These are phyloP conservation scores for Papilio polyxenes DNA, from an alignment of 1,140 invertebrate genomes.

Conservation along the genomic window DNA sequence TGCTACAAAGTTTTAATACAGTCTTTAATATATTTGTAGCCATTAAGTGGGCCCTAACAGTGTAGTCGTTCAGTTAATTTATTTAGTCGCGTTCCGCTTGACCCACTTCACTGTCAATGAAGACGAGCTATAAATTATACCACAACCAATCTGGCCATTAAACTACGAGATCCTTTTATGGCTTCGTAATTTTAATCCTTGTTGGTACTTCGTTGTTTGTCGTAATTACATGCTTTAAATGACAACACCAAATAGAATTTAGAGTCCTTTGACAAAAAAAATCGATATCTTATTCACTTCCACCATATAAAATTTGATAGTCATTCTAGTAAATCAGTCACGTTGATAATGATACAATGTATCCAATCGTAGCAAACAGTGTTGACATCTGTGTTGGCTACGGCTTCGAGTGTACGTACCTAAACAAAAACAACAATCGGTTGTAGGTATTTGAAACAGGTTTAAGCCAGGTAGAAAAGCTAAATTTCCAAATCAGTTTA, in stretches of 20 bases:
- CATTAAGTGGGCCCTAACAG: constrained; percentile 44
- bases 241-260: background rate
- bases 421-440: too few species aligned
- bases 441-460: too few species aligned
- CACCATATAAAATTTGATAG: too few species aligned
- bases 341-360: too few species aligned
- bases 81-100: constrained; percentile 69
- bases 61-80: constrained; percentile 62
- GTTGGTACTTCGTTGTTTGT: constrained; percentile 19
- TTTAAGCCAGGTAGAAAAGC: too few species aligned
- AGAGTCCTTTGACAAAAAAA: too few species aligned
- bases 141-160: constrained; percentile 59
- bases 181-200: constrained; percentile 40
- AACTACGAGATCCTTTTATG: constrained; percentile 44
- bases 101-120: constrained; percentile 72
- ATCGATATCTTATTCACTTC: too few species aligned
- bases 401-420: too few species aligned
- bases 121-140: constrained; percentile 67
- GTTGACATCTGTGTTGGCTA: too few species aligned
- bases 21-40: constrained; percentile 22
- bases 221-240: background rate
- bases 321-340: too few species aligned
- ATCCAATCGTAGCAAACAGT: too few species aligned
- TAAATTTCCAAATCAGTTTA: too few species aligned
- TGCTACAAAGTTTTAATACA: constrained; percentile 42